phyloP scores from a whole-genome alignment of 2,113 vertebrate genomes.

The Strigops habroptila region DNA sequence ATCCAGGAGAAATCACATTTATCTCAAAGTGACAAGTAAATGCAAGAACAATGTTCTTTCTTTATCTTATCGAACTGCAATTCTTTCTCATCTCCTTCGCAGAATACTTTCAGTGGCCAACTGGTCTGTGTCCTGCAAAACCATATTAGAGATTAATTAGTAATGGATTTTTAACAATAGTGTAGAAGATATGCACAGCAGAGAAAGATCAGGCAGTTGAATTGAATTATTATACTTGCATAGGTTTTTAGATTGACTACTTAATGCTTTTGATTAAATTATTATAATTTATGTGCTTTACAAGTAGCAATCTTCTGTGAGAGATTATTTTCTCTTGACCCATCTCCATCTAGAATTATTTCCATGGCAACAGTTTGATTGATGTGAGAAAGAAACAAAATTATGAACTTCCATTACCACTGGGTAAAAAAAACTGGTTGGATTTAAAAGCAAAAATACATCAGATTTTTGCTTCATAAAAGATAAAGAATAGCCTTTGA shows the following conservation, averaged over 20 bases:
- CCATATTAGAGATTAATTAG: constrained; percentile 19
- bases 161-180: constrained; percentile 38
- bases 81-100: background rate
- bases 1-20: constrained; percentile 24
- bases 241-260: constrained; percentile 18
- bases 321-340: constrained; percentile 44
- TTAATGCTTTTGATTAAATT: constrained; percentile 49
- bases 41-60: background rate
- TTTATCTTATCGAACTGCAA: background rate
- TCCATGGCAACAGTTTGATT: constrained; percentile 46
- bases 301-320: constrained; percentile 19
- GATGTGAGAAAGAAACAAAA: background rate
- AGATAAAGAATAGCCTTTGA: background rate
- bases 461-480: background rate
- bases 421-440: background rate
- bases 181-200: background rate
- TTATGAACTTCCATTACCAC: background rate
- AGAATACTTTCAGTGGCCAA: constrained; percentile 3
- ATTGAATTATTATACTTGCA: constrained; percentile 39
- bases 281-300: constrained; percentile 57
- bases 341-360: constrained; percentile 50
- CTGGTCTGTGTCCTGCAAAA: constrained; percentile 15
- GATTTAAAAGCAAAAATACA: background rate
- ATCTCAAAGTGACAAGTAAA: background rate
- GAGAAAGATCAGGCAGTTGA: constrained; percentile 13